A percentile compares a stretch with the other conserved stretches of the same genome.
Evolutionary conservation across 1,140 invertebrate genomes (phyloP).

Genomic region (Pinna nobilis): DNA sequence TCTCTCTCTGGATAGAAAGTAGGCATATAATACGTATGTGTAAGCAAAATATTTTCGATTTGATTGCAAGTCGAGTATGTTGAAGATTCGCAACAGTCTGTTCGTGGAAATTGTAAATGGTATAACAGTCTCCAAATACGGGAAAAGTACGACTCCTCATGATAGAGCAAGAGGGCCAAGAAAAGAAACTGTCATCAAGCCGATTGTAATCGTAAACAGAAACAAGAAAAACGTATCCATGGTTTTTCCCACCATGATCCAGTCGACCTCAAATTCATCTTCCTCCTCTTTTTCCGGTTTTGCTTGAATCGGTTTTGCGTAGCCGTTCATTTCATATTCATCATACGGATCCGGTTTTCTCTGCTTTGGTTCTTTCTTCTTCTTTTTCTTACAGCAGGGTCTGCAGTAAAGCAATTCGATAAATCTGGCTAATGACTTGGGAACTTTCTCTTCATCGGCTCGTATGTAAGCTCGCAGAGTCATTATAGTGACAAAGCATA

Average conservation of each 20-base stretch:
- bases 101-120: too few relatives aligned
- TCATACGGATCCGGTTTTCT: neutral
- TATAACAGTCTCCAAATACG: too few relatives aligned
- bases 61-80: too few relatives aligned
- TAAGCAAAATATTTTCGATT: too few relatives aligned
- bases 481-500: slow-evolving; percentile 29
- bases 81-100: too few relatives aligned
- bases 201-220: neutral
- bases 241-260: slow-evolving; percentile 4
- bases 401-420: slow-evolving; percentile 10
- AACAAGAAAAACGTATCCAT: slow-evolving; percentile 12
- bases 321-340: too few relatives aligned
- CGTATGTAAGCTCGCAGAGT: slow-evolving; percentile 22
- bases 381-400: slow-evolving; percentile 15
- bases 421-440: slow-evolving; percentile 1
- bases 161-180: slow-evolving; percentile 7
- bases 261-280: slow-evolving; percentile 24
- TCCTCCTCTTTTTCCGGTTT: too few relatives aligned
- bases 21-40: too few relatives aligned
- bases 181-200: slow-evolving; percentile 11
- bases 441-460: slow-evolving; percentile 5
- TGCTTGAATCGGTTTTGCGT: too few relatives aligned
- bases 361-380: slow-evolving; percentile 2
- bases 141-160: too few relatives aligned
- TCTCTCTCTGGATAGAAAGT: too few relatives aligned